A percentile compares a stretch with the other conserved stretches of the same genome.
Evolutionary conservation across 1,140 invertebrate genomes (phyloP).

Genomic region (Brachionus manjavacas): DNA sequence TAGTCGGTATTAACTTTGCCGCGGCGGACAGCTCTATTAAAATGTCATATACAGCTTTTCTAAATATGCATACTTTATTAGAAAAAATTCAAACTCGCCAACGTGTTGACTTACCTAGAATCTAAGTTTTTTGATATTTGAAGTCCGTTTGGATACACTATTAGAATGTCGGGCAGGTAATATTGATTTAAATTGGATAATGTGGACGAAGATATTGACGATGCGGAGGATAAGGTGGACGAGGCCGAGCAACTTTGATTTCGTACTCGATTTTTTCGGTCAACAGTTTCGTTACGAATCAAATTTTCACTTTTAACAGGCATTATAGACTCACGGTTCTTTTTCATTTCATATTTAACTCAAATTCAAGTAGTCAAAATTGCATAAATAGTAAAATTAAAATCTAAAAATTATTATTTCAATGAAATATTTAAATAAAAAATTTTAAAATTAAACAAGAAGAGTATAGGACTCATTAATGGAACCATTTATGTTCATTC

Average conservation of each 20-base stretch:
- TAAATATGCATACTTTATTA: neutral
- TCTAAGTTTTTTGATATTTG: slow-evolving; percentile 33
- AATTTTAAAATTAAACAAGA: neutral
- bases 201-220: slow-evolving; percentile 8
- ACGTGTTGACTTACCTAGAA: neutral
- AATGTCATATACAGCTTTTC: slow-evolving; percentile 41
- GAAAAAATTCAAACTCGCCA: neutral
- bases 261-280: neutral
- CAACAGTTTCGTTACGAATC: neutral
- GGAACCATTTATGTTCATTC: neutral
- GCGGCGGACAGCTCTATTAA: slow-evolving; percentile 31
- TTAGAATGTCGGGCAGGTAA: neutral
- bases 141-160: slow-evolving; percentile 22
- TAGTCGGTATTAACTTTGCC: slow-evolving; percentile 39
- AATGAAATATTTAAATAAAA: neutral
- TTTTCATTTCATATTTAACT: slow-evolving; percentile 22
- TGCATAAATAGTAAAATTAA: neutral
- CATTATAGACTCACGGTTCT: neutral
- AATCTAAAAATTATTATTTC: neutral
- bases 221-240: slow-evolving; percentile 17
- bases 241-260: slow-evolving; percentile 35
- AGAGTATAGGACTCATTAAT: neutral
- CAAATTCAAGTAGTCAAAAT: neutral
- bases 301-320: neutral
- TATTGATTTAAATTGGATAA: neutral